phyloP scores from a whole-genome alignment of 2,888 invertebrate genomes.

The Ceriagrion tenellum region DNA sequence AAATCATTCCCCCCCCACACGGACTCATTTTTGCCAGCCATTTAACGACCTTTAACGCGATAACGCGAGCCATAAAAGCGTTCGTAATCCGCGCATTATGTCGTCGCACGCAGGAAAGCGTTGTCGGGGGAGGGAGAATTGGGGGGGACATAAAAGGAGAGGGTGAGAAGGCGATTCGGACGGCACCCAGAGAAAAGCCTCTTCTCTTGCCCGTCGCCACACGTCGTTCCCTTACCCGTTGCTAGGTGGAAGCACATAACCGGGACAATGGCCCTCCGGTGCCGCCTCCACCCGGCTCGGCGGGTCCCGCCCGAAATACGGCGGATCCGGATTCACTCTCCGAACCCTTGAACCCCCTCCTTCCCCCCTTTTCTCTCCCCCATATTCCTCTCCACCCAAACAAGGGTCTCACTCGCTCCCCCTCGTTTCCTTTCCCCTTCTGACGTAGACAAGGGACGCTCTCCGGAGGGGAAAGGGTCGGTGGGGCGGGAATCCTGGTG shows the following conservation, averaged over 20 bases:
- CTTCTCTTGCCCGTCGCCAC: slow-evolving; percentile 33
- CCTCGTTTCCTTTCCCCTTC: neutral
- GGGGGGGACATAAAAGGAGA: neutral
- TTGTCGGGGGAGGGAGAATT: neutral
- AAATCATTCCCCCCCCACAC: too few species aligned
- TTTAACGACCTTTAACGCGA: slow-evolving; percentile 37
- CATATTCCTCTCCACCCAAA: neutral
- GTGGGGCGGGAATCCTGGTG: neutral
- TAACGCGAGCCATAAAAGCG: slow-evolving; percentile 36
- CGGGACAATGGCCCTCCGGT: slow-evolving; percentile 59
- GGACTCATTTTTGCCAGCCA: slow-evolving; percentile 32
- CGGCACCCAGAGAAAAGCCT: slow-evolving; percentile 22
- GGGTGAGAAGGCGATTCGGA: neutral
- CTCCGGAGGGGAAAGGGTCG: neutral
- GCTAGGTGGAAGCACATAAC: slow-evolving; percentile 66
- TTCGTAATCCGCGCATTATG: slow-evolving; percentile 64
- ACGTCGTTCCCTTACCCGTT: slow-evolving; percentile 60
- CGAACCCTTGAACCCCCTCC: neutral
- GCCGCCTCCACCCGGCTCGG: slow-evolving; percentile 55
- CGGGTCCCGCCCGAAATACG: slow-evolving; percentile 66
- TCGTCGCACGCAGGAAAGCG: slow-evolving; percentile 9
- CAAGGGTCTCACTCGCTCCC: slow-evolving; percentile 14
- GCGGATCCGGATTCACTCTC: slow-evolving; percentile 25
- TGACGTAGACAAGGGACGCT: slow-evolving; percentile 58
- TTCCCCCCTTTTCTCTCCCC: neutral